Conservation (phyloP, 2,113 vertebrate genomes). For the Gulo gulo region DNA sequence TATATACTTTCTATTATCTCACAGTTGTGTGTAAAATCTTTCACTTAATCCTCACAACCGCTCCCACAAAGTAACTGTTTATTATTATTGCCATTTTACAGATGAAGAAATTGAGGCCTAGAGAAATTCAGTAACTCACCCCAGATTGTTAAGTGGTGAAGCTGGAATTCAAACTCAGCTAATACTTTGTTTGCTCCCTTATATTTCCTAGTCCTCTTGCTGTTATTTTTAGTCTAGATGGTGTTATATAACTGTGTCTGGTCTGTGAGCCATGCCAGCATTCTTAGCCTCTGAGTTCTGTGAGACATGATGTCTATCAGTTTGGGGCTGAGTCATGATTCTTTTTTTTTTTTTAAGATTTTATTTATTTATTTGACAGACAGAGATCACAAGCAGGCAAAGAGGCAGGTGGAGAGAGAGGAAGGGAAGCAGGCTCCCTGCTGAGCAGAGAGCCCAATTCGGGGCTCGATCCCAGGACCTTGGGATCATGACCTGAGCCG, state of each 20-base stretch:
- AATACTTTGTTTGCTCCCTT: background rate
- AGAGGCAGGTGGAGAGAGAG: no score
- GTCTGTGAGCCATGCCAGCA: background rate
- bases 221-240: background rate
- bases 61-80: background rate
- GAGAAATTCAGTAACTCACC: background rate
- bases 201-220: background rate
- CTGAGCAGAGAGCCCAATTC: no score
- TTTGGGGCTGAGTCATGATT: background rate
- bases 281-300: background rate
- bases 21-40: background rate
- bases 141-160: background rate
- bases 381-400: no score
- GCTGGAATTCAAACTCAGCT: background rate
- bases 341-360: background rate
- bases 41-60: background rate
- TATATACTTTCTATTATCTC: background rate
- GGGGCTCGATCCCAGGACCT: no score
- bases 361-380: no score
- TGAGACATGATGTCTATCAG: background rate
- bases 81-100: background rate
- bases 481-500: no score
- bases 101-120: background rate
- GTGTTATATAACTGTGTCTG: background rate
- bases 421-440: no score